phyloP scores from a whole-genome alignment of 2,888 invertebrate genomes.

The Achlya flavicornis region DNA sequence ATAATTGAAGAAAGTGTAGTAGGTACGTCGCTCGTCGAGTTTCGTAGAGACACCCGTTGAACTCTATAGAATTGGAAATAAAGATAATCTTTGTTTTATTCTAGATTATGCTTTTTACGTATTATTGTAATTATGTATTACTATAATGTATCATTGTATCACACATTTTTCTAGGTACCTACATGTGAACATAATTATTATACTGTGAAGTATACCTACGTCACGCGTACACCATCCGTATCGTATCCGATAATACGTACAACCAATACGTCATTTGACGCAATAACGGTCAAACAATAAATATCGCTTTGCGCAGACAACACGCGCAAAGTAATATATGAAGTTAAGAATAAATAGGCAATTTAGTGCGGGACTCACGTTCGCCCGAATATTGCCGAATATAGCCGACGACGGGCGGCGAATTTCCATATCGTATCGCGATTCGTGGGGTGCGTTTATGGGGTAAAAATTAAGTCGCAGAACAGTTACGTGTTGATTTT shows the following conservation, averaged over 20 bases:
- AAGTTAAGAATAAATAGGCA: constrained; percentile 85
- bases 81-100: not conserved
- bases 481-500: constrained; percentile 68
- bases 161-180: not conserved
- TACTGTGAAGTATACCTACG: constrained; percentile 25
- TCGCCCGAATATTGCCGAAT: constrained; percentile 80
- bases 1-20: not conserved
- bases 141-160: not conserved
- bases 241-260: constrained; percentile 71
- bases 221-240: constrained; percentile 66
- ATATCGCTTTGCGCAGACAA: constrained; percentile 84
- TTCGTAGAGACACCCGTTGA: constrained; percentile 4
- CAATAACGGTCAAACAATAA: constrained; percentile 83
- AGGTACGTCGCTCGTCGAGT: not conserved
- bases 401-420: constrained; percentile 75
- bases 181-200: no score
- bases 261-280: constrained; percentile 81
- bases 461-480: constrained; percentile 81
- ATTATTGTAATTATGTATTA: not conserved
- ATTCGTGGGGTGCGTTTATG: constrained; percentile 81
- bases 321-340: constrained; percentile 84
- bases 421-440: constrained; percentile 83
- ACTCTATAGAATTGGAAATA: not conserved
- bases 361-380: constrained; percentile 82
- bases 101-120: no score